Base-by-base conservation (phyloP, 2,888 invertebrate species). In the Nymphalis urticae region DNA sequence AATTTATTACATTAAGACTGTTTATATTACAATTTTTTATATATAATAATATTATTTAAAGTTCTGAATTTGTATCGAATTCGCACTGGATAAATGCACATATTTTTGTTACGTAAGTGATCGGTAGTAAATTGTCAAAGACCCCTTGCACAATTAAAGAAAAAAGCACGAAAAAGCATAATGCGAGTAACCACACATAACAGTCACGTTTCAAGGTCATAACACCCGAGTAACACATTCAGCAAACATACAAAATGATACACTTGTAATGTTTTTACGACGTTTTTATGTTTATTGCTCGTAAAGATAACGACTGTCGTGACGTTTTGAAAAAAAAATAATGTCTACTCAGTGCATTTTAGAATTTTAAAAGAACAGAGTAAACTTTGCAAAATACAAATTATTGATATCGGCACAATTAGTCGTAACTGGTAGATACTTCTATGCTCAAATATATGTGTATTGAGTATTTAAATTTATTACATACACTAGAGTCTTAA, bases 91-190 rank as follows among this genome's bases (percentile, higher is more conserved):
- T 32, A 32, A 32, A 21, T 53, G 10, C 24, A 53, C 4, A 8
- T 56, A 9, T 9, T 32, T 32, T 17, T n/a, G 17, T 6, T 9
- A 32, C 4, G 19, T 19, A 8, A 19, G 50, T 42, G 13, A 7
- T 21, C 0, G 24, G 1, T 53, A 9, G 58, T 73, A 76, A 75
- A 77, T 75, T 65, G 76, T 74, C 79, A 79, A 71, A 64, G 71
- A 75, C 64, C 62, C 32, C 42, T 72, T 67, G 79, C 78, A 76
- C 69, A 80, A 82, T 81, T 83, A 83, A 79, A 82, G 73, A 76
- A 77, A 59, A 59, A 88, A 88, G 87, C 87, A 83, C 84, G 79
- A 85, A 79, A 85, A 87, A 87, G 88, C 79, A 79, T 27, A 58
- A 72, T 68, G 71, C 74, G 79, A 80, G 80, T 79, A 79, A 82